A percentile compares a stretch with the other conserved stretches of the same genome.
Conservation (phyloP, 2,113 vertebrate species). For the Porphyrio hochstetteri region DNA sequence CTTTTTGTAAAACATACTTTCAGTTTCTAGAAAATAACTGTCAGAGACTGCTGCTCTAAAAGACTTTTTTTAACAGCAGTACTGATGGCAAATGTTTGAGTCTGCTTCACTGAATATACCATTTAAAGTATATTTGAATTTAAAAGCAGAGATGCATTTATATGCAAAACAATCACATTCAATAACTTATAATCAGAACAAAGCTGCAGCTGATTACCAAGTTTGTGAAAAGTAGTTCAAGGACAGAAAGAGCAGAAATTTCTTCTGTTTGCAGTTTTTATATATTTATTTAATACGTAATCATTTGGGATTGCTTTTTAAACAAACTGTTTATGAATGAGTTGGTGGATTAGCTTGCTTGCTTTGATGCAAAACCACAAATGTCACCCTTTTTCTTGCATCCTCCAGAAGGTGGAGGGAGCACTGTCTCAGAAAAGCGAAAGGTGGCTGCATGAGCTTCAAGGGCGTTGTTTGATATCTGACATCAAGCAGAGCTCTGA, state of each 20-base stretch:
- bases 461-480: constrained; percentile 16
- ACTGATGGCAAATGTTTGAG: background rate
- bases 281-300: constrained; percentile 14
- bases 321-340: constrained; percentile 43
- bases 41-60: background rate
- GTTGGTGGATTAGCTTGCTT: background rate
- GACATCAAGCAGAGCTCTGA: constrained; percentile 42
- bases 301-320: constrained; percentile 37
- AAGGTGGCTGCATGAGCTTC: background rate
- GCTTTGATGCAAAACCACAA: background rate
- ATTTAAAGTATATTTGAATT: constrained; percentile 16
- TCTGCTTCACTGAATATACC: background rate
- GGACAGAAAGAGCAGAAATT: constrained; percentile 20
- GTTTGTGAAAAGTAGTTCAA: constrained; percentile 26
- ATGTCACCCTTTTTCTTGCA: background rate
- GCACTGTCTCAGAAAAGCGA: background rate
- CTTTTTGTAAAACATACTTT: background rate
- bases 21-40: background rate
- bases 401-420: background rate
- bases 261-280: constrained; percentile 20
- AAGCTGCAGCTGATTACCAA: background rate
- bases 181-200: constrained; percentile 45
- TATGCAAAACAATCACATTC: background rate
- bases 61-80: background rate
- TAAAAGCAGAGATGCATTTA: background rate